Base-by-base conservation (phyloP, 2,888 invertebrate species). In the Watsonalla cultraria region DNA sequence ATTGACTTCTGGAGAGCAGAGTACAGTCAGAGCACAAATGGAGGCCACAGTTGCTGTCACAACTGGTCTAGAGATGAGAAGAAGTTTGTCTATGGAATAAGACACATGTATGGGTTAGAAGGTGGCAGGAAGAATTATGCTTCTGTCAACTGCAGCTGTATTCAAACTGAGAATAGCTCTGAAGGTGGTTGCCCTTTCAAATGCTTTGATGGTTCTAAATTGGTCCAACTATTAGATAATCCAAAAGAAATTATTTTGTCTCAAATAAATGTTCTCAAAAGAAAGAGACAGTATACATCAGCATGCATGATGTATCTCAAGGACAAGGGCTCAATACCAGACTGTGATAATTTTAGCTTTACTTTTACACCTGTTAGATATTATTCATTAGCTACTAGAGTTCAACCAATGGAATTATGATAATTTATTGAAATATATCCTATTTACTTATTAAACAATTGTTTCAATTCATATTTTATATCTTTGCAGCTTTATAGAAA, bases 21-120 rank as follows among this genome's bases (percentile, higher is more conserved):
- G 74, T 95, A 95, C 76, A 90, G 88, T 2, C 87, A 92, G 65
- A 80, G 81, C 47, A 85, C 91, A 45, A 76, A 71, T 52, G 81
- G 84, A 4, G 78, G 69, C 46, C 87, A 92, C 45, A 80, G 76
- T 48, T 95, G 94, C 65, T 82, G 84, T 15, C 95, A 95, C 65
- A 88, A 82, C 61, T 95, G 95, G 95, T 87, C 92, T 51, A 88
- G 86, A 49, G 92, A 93, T 78, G 92, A 92, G 61, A 92, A 90
- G 34, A 92, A 93, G 65, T 94, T 92, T 75, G 72, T 92, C 5
- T 94, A 94, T 80, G 93, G 94, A 55, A 94, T 95, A 51, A 85
- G 94, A 57, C 95, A 95, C 70, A 84, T 95, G 80, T 95, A 95
- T 84, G 95, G 95, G 0, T 80, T 94, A 51, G 94, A 94, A 80